Base-by-base conservation (phyloP, 2,797 vertebrate genomes). In the Argentina silus region DNA sequence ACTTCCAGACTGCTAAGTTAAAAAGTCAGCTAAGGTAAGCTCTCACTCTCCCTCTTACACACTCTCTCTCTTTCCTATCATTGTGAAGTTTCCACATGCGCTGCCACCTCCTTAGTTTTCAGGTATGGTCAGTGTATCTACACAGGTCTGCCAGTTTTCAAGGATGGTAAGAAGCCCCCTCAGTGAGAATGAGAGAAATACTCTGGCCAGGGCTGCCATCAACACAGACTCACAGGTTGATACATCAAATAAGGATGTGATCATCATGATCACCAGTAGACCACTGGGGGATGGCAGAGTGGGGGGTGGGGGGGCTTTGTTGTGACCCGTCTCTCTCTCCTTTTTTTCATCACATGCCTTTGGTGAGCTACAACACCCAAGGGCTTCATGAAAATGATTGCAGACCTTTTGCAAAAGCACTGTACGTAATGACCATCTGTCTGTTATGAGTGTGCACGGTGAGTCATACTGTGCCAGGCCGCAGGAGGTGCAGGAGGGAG, bases 361-460 rank as follows among this genome's bases (percentile, higher is more conserved):
- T 60, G 77, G 76, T 77, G 79, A 81, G 73, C 70, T 80, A 78
- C 70, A 55, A 57, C 75, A 76, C 85, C 81, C 73, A 21, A 51
- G 77, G 77, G 78, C 70, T 82, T 79, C 59, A 72, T 82, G 75
- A 78, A 77, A 84, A 78, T 81, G 70, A 82, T 78, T 82, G 77
- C 76, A 74, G 80, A 81, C 70, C 75, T 85, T 86, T 85, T 74
- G 73, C 75, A 67, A 91, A 93, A 86, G 88, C 82, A 83, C 84
- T 86, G 90, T 86, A 89, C 73, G 78, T 90, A 92, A 93, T 91
- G 89, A 86, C 93, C 92, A 93, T 93, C 91, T 93, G 92, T 89
- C 90, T 90, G 86, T 87, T 86, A 87, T 77, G 87, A 81, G 84
- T 81, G 78, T 73, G 85, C 86, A 83, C 72, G 70, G 70, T 73